Percentiles rank a stretch among this genome's conserved stretches.
These are phyloP conservation scores for Cataglyphis hispanica DNA, from an alignment of 1,140 invertebrate species.

Conservation along the genomic window DNA sequence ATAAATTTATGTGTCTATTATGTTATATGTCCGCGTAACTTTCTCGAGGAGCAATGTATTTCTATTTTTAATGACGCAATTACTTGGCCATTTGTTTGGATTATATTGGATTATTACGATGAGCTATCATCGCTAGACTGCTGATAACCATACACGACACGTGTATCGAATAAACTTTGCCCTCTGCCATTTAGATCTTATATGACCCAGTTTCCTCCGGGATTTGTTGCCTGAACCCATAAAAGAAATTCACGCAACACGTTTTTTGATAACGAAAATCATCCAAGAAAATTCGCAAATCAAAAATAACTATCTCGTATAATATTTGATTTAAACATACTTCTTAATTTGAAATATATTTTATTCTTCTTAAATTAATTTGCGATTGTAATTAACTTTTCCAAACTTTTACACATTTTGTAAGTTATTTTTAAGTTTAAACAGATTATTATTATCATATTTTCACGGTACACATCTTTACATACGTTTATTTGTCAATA, in stretches of 20 bases:
- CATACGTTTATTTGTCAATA: background rate
- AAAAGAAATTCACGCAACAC: background rate
- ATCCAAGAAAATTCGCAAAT: background rate
- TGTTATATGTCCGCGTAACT: background rate
- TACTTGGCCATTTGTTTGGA: background rate
- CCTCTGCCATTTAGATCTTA: conserved; percentile 11
- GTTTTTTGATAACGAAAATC: background rate
- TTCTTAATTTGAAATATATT: background rate
- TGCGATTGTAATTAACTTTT: background rate
- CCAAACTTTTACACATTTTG: background rate
- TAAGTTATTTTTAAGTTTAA: background rate
- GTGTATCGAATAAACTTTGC: conserved; percentile 25
- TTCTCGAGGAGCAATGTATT: background rate
- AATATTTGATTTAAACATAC: background rate
- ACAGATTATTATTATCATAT: background rate
- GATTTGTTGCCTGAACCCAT: background rate
- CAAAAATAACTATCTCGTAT: background rate
- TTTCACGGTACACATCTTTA: too few relatives aligned
- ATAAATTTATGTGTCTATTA: too few relatives aligned
- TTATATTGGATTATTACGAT: conserved; percentile 12
- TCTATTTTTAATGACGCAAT: background rate
- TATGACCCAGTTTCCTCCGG: background rate
- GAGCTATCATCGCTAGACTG: background rate
- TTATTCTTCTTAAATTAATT: background rate
- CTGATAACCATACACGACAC: conserved; percentile 18